phyloP scores from a whole-genome alignment of 53 echinoderm and acorn worm species.

The Holothuria scabra region DNA sequence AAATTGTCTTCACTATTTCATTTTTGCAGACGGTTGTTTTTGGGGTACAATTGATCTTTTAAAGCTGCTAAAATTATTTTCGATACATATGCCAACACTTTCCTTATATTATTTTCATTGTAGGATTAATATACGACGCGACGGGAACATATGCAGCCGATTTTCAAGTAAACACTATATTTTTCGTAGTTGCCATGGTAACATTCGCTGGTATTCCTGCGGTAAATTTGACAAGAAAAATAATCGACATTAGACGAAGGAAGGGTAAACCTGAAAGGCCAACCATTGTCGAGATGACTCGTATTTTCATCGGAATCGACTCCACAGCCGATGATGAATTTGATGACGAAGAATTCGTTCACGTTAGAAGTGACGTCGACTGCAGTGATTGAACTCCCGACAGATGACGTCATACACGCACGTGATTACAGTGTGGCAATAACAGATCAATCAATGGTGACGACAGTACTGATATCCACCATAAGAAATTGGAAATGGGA shows the following conservation, averaged over 20 bases:
- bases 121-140: conserved; percentile 87
- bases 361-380: conserved; percentile 16
- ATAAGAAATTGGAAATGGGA: too few species aligned
- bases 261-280: conserved; percentile 39
- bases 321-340: conserved; percentile 22
- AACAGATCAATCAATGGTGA: too few species aligned
- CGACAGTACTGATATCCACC: too few species aligned
- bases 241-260: conserved; percentile 10
- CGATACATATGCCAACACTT: too few species aligned
- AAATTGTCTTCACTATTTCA: too few species aligned
- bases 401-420: too few species aligned
- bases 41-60: too few species aligned
- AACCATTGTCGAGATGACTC: conserved; percentile 53
- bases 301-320: conserved; percentile 38
- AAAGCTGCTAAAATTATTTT: too few species aligned
- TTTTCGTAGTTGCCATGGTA: conserved; percentile 86
- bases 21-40: too few species aligned
- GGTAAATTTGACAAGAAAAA: conserved; percentile 50
- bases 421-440: too few species aligned
- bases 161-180: conserved; percentile 83
- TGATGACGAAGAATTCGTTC: conserved; percentile 4
- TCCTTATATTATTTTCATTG: neutral
- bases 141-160: conserved; percentile 81
- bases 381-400: too few species aligned
- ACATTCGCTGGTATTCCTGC: conserved; percentile 77